phyloP scores from a whole-genome alignment of 2,797 vertebrate genomes.

The Scolopax rusticola region DNA sequence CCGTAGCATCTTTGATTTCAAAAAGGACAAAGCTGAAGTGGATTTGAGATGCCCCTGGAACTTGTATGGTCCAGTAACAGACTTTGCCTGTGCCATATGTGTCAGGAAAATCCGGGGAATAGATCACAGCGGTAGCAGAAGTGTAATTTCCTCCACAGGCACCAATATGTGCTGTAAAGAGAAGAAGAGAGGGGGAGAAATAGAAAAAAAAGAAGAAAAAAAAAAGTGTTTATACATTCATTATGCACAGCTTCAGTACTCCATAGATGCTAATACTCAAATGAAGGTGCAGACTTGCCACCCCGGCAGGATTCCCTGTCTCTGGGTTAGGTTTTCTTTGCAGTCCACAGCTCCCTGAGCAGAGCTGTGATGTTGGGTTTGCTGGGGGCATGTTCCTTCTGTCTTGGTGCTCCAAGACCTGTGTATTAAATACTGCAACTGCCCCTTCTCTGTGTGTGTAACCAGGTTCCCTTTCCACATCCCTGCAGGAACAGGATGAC shows the following conservation, averaged over 20 bases:
- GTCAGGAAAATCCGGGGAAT: conserved; percentile 96
- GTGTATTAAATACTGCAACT: not conserved
- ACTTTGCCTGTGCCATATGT: conserved; percentile 88
- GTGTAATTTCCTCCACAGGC: conserved; percentile 95
- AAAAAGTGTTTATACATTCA: not conserved
- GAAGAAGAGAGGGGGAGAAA: not conserved
- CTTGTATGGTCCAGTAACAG: conserved; percentile 96
- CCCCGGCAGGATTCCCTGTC: not conserved
- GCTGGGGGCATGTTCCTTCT: not conserved
- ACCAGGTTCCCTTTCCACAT: not conserved
- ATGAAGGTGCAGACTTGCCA: not conserved
- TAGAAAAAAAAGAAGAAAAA: not conserved
- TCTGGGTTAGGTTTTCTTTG: not conserved
- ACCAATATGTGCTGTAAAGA: conserved; percentile 88
- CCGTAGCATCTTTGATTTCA: conserved; percentile 92
- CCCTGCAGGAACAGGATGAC: not conserved
- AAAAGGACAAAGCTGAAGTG: conserved; percentile 95
- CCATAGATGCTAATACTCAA: not conserved
- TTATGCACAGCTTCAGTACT: not conserved
- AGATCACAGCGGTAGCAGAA: conserved; percentile 88
- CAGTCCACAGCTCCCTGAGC: not conserved
- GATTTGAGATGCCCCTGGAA: conserved; percentile 88
- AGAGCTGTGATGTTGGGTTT: not conserved
- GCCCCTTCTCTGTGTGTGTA: not conserved
- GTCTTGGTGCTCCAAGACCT: not conserved